phyloP scores from a whole-genome alignment of 2,888 invertebrate genomes.

The Andrena flavipes region DNA sequence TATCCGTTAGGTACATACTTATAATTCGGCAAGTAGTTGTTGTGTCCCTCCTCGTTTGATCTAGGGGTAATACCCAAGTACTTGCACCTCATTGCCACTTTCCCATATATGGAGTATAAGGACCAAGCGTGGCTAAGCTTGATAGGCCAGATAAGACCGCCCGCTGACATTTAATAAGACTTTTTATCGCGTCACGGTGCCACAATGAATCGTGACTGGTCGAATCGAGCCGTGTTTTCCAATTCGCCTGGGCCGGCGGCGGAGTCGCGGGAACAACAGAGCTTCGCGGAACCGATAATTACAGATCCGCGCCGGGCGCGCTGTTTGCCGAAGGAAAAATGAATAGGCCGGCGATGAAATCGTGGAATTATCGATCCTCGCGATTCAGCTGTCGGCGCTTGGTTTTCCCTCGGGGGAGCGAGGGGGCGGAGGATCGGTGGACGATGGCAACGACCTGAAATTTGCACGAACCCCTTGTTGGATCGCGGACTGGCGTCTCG shows the following conservation, averaged over 20 bases:
- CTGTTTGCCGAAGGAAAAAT: neutral
- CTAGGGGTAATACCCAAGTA: neutral
- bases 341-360: neutral
- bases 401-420: neutral
- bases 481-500: constrained; percentile 18
- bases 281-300: constrained; percentile 9
- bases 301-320: neutral
- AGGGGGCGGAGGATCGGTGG: neutral
- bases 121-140: neutral
- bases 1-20: neutral
- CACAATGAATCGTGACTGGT: constrained; percentile 27
- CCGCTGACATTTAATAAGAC: constrained; percentile 29
- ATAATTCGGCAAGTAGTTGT: too few species aligned
- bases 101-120: too few species aligned
- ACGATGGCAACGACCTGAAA: constrained; percentile 35
- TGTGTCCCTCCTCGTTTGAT: neutral
- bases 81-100: neutral
- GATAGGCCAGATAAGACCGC: constrained; percentile 1
- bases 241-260: constrained; percentile 31
- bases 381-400: neutral
- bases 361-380: neutral
- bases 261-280: neutral
- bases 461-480: constrained; percentile 16
- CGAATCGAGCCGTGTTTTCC: constrained; percentile 29
- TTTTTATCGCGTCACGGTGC: constrained; percentile 8